Base-by-base conservation (phyloP, 2,797 vertebrate species). In the Xenopus petersii region DNA sequence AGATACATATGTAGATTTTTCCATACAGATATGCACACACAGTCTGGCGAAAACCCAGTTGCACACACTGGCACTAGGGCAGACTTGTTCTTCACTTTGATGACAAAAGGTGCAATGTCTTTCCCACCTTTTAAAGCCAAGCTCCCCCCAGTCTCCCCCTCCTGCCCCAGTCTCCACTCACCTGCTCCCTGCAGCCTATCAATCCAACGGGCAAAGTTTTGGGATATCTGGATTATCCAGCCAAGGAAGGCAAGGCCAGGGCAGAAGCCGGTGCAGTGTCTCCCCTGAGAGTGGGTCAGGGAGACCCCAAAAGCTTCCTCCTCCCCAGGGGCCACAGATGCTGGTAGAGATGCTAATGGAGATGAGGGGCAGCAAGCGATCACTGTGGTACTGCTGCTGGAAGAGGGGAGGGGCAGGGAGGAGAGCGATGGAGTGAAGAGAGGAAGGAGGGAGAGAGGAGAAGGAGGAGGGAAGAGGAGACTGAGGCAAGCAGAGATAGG, bases 291-390 rank as follows among this genome's bases (percentile, higher is more conserved):
- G 17, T 59, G 24, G 42, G 46, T 30, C 10, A 15, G 64, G 51
- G 65, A 30, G 59, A 59, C 13, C 61, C 66, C 59, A 15, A 24
- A 30, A 15, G 9, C 58, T 26, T 64, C 60, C 36, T 55, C 36
- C 49, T 15, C 54, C 30, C 6, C 36, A 58, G 67, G 76, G 76
- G 71, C 26, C 47, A 67, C 56, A 62, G 75, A 77, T 67, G 64
- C 64, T 46, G 70, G 10, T n/a, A 54, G 55, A 70, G 67, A 79
- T 74, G 71, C 71, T 73, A 56, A 73, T 79, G 76, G 70, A 78
- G 71, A 71, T 74, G 66, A 79, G 66, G 76, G 61, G 71, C 76
- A 79, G 76, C 59, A n/a, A 74, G 62, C 66, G 16, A 65, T 67
- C 71, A 60, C 54, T 60, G 76, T 79, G 71, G 49, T 70, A 70